Base-by-base conservation (phyloP, 2,797 vertebrate genomes). In the Botia almorhae region DNA sequence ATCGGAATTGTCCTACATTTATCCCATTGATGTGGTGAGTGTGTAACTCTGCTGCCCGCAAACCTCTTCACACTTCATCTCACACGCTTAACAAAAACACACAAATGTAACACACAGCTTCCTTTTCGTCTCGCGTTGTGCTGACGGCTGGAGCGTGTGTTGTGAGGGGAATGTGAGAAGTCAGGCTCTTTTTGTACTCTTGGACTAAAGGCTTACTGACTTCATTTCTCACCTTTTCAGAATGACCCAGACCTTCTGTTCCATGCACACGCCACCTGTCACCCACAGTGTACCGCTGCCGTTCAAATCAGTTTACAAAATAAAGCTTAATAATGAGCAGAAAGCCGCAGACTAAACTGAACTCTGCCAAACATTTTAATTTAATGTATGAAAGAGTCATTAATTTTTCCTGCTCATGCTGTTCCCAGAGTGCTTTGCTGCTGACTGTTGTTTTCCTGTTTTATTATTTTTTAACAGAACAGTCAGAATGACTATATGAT, bases 1-100 rank as follows among this genome's bases (percentile, higher is more conserved):
- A 26, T 98, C 97, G 0, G 98, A 99, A 87, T 96, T 99, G 12
- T 96, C 97, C 81, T 98, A 97, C 88, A 98, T 99, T 89, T 99
- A 99, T 87, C 97, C 98, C 56, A 96, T 99, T 68, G 95, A 97
- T 87, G 88, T 95, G 95, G 97, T 99, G 92, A 94, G 96, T 65
- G 14, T 50, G 64, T 23, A 67, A 78, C 81, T 61, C 11, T 53
- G 50, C 50, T n/a, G 63, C 36, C 50, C 65, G 29, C 73, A 64
- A 21, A 70, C 80, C 74, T 51, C 3, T 33, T 69, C 29, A 68
- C 36, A 65, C 69, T 69, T 48, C 58, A 64, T 43, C 56, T 16
- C 33, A 23, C 46, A 69, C 53, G 0, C 61, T 55, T 50, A 46
- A 63, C 61, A 74, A 50, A 64, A n/a, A 48, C 53, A 68, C 71